Conservation (phyloP, 2,888 invertebrate species). For the Agrilus cyanescens region DNA sequence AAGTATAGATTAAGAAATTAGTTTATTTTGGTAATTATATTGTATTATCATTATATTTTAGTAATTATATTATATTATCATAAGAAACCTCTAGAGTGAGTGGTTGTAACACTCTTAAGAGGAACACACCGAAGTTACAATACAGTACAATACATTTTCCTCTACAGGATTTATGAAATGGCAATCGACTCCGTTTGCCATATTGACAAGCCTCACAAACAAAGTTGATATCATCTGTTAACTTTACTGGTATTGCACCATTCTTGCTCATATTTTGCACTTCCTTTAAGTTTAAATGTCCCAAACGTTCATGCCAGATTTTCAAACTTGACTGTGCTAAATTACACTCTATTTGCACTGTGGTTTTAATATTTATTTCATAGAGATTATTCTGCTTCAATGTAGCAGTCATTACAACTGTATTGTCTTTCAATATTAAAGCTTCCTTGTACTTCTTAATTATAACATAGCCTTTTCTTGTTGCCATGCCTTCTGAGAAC, state of each 20-base stretch:
- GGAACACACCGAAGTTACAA: no score
- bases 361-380: constrained; percentile 14
- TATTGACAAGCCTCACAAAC: constrained; percentile 16
- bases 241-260: constrained; percentile 12
- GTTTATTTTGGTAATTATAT: no score
- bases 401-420: constrained; percentile 11
- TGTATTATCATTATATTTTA: no score
- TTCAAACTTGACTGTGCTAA: constrained; percentile 10
- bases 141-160: no score
- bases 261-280: constrained; percentile 13
- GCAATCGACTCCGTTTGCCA: constrained; percentile 14
- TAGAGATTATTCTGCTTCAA: constrained; percentile 16
- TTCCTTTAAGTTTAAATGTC: constrained; percentile 17
- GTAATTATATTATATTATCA: no score
- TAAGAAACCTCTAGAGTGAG: no score
- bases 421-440: constrained; percentile 11
- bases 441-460: constrained; percentile 16
- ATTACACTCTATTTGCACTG: constrained; percentile 9
- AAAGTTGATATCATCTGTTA: constrained; percentile 11
- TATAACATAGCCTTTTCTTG: constrained; percentile 19
- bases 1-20: no score
- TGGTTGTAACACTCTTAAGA: no score
- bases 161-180: no score
- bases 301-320: constrained; percentile 19
- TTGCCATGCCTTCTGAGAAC: constrained; percentile 25